Evolutionary conservation across 2,113 vertebrate genomes (phyloP).

Genomic region (Stegostoma tigrinum): DNA sequence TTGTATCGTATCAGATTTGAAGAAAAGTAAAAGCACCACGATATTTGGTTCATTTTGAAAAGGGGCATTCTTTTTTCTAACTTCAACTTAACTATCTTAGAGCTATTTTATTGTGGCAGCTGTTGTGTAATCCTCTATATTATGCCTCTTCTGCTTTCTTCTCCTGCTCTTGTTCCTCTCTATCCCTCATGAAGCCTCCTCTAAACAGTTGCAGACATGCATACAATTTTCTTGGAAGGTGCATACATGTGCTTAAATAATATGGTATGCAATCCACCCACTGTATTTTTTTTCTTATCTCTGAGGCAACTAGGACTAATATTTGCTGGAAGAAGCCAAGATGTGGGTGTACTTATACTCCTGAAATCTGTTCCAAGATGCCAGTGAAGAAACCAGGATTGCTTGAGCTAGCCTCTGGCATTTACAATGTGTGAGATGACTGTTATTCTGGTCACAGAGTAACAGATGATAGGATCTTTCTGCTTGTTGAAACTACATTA

Average conservation of each 20-base stretch:
- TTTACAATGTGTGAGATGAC: neutral
- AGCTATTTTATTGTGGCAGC: neutral
- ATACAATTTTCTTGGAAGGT: neutral
- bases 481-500: neutral
- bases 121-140: neutral
- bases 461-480: neutral
- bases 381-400: neutral
- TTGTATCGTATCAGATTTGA: neutral
- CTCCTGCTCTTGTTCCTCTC: no score
- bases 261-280: neutral
- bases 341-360: neutral
- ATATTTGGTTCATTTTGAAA: neutral
- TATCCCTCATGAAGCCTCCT: no score
- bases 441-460: neutral
- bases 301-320: neutral
- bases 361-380: neutral
- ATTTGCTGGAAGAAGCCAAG: neutral
- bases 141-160: no score
- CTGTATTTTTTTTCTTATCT: neutral
- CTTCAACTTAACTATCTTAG: neutral
- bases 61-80: neutral
- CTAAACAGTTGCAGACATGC: neutral
- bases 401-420: neutral
- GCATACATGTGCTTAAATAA: neutral
- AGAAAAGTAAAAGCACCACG: neutral